phyloP scores from a whole-genome alignment of 2,888 invertebrate species.

The Pherbina coryleti region DNA sequence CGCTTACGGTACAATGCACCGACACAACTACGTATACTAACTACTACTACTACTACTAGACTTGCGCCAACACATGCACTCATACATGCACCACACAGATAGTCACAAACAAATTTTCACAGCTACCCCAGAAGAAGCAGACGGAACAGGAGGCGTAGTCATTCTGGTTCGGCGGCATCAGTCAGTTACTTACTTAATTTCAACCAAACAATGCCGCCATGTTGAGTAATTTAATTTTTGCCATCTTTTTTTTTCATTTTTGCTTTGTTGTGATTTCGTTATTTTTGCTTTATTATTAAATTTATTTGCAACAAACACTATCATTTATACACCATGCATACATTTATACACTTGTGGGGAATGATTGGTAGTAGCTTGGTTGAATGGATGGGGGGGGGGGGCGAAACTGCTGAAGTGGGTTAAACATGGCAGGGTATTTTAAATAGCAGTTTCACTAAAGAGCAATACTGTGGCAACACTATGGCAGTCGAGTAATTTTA shows the following conservation, averaged over 20 bases:
- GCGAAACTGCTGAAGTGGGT: neutral
- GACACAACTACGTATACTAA: conserved; percentile 15
- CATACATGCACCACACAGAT: neutral
- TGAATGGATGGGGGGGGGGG: neutral
- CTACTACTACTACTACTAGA: neutral
- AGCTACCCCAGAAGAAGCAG: neutral
- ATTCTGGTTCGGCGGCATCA: neutral
- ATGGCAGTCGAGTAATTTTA: neutral
- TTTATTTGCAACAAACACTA: conserved; percentile 59
- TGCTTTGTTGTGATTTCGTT: conserved; percentile 27
- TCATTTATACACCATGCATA: conserved; percentile 12
- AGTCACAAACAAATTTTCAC: neutral
- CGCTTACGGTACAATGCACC: conserved; percentile 26
- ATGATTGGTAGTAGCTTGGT: neutral
- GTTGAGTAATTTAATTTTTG: conserved; percentile 55
- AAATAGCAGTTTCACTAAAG: neutral
- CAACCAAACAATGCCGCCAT: conserved; percentile 16
- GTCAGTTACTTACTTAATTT: conserved; percentile 27
- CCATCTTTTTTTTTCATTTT: conserved; percentile 21
- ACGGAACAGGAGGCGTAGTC: neutral
- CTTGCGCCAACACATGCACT: neutral
- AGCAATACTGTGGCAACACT: neutral
- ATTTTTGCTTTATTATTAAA: conserved; percentile 60
- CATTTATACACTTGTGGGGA: neutral
- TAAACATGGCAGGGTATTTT: neutral